phyloP scores from a whole-genome alignment of 2,113 vertebrate species.

The Tiliqua scincoides region DNA sequence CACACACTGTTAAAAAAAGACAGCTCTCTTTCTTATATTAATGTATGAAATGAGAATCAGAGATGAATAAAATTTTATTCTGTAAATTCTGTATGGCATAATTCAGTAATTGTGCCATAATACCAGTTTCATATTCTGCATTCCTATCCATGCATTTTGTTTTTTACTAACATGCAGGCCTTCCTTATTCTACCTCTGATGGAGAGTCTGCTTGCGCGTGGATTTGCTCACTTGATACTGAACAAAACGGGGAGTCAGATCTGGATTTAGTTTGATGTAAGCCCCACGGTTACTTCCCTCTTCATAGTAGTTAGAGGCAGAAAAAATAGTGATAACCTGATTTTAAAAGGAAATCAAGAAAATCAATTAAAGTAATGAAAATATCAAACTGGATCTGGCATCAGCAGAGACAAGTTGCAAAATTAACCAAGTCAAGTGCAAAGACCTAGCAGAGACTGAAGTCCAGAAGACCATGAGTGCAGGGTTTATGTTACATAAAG shows the following conservation, averaged over 20 bases:
- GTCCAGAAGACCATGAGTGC: background rate
- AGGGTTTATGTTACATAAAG: background rate
- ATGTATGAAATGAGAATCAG: too few relatives aligned
- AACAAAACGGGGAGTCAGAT: constrained; percentile 84
- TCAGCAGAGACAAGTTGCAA: background rate
- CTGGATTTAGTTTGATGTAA: constrained; percentile 87
- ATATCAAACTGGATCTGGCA: background rate
- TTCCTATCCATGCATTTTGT: background rate
- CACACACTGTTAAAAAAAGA: background rate
- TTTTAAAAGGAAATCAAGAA: background rate
- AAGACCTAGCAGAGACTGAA: background rate
- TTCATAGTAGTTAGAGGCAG: constrained; percentile 97
- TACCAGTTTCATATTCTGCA: background rate
- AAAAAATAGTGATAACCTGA: constrained; percentile 96
- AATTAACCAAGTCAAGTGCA: background rate
- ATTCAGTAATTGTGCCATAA: too few relatives aligned
- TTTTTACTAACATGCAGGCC: background rate
- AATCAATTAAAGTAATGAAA: background rate
- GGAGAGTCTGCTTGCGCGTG: constrained; percentile 82
- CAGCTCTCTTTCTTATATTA: background rate
- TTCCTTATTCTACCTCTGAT: constrained; percentile 81
- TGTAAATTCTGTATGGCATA: too few relatives aligned
- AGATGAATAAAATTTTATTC: too few relatives aligned
- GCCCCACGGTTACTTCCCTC: constrained; percentile 96
- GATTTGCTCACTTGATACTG: constrained; percentile 89